Evolutionary conservation across 2,113 vertebrate species (phyloP).

Genomic region (Hippocampus zosterae): DNA sequence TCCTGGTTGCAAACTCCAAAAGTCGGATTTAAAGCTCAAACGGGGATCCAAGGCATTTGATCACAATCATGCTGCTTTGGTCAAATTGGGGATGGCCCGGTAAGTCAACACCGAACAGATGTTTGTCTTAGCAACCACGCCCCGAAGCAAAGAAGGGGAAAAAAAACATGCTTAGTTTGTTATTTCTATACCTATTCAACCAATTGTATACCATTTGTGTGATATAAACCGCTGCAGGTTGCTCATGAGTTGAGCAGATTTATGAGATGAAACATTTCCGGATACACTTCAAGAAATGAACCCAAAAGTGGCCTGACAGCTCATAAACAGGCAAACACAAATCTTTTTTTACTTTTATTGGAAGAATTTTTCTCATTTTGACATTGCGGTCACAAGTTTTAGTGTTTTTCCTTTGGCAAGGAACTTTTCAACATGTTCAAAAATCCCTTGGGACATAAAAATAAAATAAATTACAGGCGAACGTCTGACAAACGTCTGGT

Average conservation of each 20-base stretch:
- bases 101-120: conserved; percentile 14
- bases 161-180: too few relatives aligned
- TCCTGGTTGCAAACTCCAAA: conserved; percentile 27
- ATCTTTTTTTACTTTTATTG: too few relatives aligned
- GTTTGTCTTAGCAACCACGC: neutral
- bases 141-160: too few relatives aligned
- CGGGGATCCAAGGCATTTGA: conserved; percentile 43
- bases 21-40: conserved; percentile 16
- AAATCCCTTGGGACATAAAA: too few relatives aligned
- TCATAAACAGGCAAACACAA: too few relatives aligned
- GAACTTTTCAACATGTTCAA: too few relatives aligned
- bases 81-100: conserved; percentile 31
- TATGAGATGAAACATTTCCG: neutral
- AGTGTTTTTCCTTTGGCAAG: too few relatives aligned
- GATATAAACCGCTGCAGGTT: neutral
- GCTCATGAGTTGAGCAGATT: neutral
- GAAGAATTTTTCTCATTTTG: too few relatives aligned
- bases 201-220: neutral
- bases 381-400: too few relatives aligned
- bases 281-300: neutral
- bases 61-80: conserved; percentile 8
- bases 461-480: too few relatives aligned
- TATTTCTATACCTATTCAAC: too few relatives aligned
- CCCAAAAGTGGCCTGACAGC: neutral
- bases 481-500: too few relatives aligned